phyloP scores from a whole-genome alignment of 2,113 vertebrate species.

The Scartelaos histophorus region DNA sequence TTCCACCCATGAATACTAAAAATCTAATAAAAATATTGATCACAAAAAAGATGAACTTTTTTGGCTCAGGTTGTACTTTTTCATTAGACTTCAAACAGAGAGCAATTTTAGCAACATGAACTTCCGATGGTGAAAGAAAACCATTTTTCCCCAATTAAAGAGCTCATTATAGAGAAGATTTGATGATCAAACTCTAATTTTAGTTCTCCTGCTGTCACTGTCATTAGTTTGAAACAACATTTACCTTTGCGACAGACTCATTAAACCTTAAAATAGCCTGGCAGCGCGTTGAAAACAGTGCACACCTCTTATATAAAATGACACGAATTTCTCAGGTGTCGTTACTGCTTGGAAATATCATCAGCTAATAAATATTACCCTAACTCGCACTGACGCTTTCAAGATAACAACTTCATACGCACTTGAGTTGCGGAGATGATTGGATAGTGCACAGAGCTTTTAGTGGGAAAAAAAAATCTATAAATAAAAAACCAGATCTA shows the following conservation, averaged over 20 bases:
- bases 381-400: constrained; percentile 33
- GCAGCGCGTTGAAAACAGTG: background rate
- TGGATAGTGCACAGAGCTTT: constrained; percentile 28
- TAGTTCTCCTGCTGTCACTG: background rate
- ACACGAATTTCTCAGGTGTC: background rate
- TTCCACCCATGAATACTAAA: too few relatives aligned
- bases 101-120: too few relatives aligned
- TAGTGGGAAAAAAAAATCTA: constrained; percentile 24
- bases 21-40: too few relatives aligned
- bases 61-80: too few relatives aligned
- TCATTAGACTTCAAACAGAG: too few relatives aligned
- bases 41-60: too few relatives aligned
- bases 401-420: constrained; percentile 20
- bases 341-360: constrained; percentile 35
- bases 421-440: constrained; percentile 42
- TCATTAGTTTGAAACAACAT: background rate
- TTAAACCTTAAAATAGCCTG: background rate
- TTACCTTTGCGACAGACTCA: background rate
- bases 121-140: too few relatives aligned
- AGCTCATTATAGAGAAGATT: too few relatives aligned
- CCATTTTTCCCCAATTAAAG: too few relatives aligned
- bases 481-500: constrained; percentile 18
- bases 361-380: constrained; percentile 38
- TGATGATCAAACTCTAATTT: too few relatives aligned
- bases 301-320: background rate